These are phyloP conservation scores for Agrotis puta DNA, from an alignment of 2,888 invertebrate genomes.

Conservation along the genomic window DNA sequence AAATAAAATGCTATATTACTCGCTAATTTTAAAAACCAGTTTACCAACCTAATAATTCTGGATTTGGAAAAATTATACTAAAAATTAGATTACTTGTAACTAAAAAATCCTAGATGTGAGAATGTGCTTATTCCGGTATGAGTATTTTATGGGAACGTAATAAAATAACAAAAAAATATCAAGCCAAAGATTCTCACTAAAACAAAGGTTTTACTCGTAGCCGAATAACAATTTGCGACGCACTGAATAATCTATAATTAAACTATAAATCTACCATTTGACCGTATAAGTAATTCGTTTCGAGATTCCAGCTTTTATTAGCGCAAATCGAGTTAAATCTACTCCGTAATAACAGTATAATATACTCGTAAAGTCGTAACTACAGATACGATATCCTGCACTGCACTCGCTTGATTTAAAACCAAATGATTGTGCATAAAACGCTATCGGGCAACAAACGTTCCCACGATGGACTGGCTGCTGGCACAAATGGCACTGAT, in stretches of 20 bases:
- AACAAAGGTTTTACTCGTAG: background rate
- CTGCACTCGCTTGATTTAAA: slow-evolving; percentile 19
- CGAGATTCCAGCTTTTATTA: background rate
- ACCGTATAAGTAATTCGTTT: background rate
- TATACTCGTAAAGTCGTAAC: background rate
- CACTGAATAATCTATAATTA: background rate
- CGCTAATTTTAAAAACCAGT: too few relatives aligned
- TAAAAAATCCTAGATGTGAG: background rate
- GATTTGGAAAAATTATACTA: background rate
- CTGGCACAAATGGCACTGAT: slow-evolving; percentile 20
- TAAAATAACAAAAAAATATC: background rate
- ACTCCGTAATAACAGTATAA: background rate
- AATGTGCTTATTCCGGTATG: too few relatives aligned
- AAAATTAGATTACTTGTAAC: too few relatives aligned
- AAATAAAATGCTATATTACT: too few relatives aligned
- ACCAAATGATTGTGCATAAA: slow-evolving; percentile 17
- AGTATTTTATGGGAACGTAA: background rate
- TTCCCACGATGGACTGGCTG: slow-evolving; percentile 33
- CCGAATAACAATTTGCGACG: background rate
- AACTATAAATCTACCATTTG: background rate
- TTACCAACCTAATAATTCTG: background rate
- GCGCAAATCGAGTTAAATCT: background rate
- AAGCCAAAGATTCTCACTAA: too few relatives aligned
- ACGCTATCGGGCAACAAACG: slow-evolving; percentile 21
- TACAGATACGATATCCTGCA: background rate